Base-by-base conservation (phyloP, 2,113 vertebrate genomes). In the Ceuthmochares aereus region DNA sequence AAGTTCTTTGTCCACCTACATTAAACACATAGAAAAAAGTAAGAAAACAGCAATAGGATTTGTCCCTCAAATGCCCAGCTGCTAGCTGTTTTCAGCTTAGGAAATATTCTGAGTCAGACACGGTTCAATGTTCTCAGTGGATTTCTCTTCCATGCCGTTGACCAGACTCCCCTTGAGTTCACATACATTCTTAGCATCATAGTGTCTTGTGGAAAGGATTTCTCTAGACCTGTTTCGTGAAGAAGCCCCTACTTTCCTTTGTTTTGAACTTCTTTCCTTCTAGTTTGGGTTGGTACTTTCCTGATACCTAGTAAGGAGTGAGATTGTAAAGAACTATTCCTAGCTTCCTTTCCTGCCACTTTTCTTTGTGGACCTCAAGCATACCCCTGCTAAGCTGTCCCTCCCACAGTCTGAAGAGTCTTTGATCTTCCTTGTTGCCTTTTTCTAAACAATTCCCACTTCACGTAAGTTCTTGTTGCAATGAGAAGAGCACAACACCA, bases 71-170 rank as follows among this genome's bases (percentile, higher is more conserved):
- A 81, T 63, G 22, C 49, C 29, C 45, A 89, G 52, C 56, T 91
- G 55, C 69, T 45, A 25, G 22, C 76, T 95, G 20, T 87, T 93
- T 95, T 93, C 42, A 78, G 52, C 52, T 87, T 70, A 45, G n/a
- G 40, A 89, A 66, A 40, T 67, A 36, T 81, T 91, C 68, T 51
- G 66, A 85, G 67, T 89, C 62, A 79, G 70, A 56, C 8, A 15
- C 36, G 20, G 47, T 75, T 84, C 47, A 74, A 22, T 34, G 52
- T 82, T 94, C 47, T 81, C 43, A 59, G 30, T 93, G 70, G 32
- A 40, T 93, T 93, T 93, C 56, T 89, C 43, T 93, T 82, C 21
- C 15, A 2, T 68, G 54, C 68, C 26, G 37, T 95, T 90, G 83
- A 76, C 75, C 30, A 90, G 75, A 59, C n/a, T 80, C 10, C 60